phyloP scores from a whole-genome alignment of 2,113 vertebrate genomes.

The Eclectus roratus region DNA sequence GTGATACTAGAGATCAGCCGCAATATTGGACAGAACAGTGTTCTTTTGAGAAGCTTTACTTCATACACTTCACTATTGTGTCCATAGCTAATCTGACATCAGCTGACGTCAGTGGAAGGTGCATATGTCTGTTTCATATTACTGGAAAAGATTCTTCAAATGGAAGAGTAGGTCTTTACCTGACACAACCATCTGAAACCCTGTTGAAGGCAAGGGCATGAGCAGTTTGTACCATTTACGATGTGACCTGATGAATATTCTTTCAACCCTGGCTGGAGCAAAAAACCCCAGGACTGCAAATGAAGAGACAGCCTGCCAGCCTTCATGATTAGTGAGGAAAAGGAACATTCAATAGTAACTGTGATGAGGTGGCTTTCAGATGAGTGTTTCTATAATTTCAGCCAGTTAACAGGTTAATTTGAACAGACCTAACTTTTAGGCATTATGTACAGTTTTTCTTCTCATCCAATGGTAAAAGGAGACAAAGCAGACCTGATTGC shows the following conservation, averaged over 20 bases:
- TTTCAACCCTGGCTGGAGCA: neutral
- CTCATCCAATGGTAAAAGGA: neutral
- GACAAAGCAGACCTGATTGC: constrained; percentile 36
- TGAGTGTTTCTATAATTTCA: neutral
- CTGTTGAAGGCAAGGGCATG: neutral
- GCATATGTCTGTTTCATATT: neutral
- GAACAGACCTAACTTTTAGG: neutral
- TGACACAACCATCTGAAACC: neutral
- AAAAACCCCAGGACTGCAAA: neutral
- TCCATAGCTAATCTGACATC: neutral
- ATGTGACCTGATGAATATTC: neutral
- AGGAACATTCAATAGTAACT: neutral
- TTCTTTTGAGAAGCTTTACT: neutral
- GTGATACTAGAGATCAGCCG: neutral
- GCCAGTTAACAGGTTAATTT: constrained; percentile 19
- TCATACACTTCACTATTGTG: neutral
- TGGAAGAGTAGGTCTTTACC: neutral
- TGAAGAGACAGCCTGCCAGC: neutral
- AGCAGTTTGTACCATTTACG: neutral
- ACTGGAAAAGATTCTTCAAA: neutral
- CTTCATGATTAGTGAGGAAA: neutral
- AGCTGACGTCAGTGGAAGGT: neutral
- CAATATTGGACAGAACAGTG: neutral
- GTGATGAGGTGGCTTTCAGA: neutral
- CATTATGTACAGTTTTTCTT: neutral